Percentiles rank a stretch among this genome's conserved stretches.
Conservation (phyloP, 1,140 invertebrate genomes). For the Aphelenchoides fujianensis region DNA sequence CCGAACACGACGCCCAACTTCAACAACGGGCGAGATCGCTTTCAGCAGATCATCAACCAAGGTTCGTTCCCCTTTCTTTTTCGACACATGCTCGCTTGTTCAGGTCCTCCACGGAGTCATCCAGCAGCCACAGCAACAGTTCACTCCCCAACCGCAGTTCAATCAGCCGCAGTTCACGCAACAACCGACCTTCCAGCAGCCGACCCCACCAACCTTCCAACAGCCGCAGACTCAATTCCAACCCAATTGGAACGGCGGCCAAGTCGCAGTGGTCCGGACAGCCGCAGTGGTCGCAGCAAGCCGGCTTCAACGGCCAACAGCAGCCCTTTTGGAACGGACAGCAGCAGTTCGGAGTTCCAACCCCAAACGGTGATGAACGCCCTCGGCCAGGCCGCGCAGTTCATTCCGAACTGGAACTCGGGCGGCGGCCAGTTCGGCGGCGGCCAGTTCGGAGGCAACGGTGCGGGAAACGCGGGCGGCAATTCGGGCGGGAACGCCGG, state of each 20-base stretch:
- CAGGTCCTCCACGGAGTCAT: background rate
- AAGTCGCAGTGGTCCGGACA: background rate
- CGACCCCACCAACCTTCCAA: background rate
- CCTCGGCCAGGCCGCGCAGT: slow-evolving; percentile 4
- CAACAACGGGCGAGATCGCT: slow-evolving; percentile 3
- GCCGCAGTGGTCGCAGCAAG: background rate
- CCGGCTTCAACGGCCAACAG: background rate
- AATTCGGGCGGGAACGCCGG: background rate
- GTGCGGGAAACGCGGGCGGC: background rate
- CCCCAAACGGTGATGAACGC: background rate
- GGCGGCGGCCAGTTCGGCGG: background rate
- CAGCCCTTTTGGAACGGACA: background rate
- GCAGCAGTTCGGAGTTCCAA: background rate
- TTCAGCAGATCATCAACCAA: slow-evolving; percentile 1
- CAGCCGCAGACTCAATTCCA: slow-evolving; percentile 4
- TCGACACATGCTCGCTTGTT: background rate
- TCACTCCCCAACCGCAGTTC: slow-evolving; percentile 23
- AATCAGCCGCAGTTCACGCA: slow-evolving; percentile 14
- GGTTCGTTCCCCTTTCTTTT: background rate
- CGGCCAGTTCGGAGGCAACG: background rate
- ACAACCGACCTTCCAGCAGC: background rate
- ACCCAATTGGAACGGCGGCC: background rate
- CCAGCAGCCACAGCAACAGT: slow-evolving; percentile 6
- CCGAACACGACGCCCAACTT: no score
- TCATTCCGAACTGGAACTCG: background rate